Evolutionary conservation across 2,888 invertebrate genomes (phyloP), one percentile per base, ranked within the genome.

Genomic region (Lysandra bellargus): DNA sequence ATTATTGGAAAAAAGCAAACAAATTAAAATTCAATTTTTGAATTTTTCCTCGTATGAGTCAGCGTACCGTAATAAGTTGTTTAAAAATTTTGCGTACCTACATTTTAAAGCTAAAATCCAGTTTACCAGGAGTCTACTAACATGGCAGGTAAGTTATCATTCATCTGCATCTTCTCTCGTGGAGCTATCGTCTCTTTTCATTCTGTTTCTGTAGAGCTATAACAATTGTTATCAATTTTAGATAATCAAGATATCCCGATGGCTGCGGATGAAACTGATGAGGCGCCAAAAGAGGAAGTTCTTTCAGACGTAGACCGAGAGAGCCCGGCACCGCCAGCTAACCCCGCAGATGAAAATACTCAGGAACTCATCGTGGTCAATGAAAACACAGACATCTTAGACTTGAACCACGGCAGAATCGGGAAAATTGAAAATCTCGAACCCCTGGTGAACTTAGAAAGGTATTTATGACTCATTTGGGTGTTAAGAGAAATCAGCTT

Each of bases 351-450:
- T 53, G 91, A 88, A 79, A 90, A 93, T 14, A 88, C 95, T 0
- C 96, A 96, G 82, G 96, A 96, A 84, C 95, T 97, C 76, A 93
- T 96, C 73, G 93, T 96, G 60, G 95, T 97, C 60, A 96, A 97
- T 88, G 96, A 96, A 78, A 93, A 96, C 53, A 96, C 96, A 0
- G 92, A 94, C 84, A 96, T 97, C 85, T 90, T 99, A n/a, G 99
- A 99, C 88, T 95, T 99, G 82, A 98, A 98, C 90, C 99, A 99
- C 88, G 97, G 97, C 77, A 95, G 98, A 83, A 96, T 99, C 82
- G 97, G 96, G 2, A 97, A 97, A 88, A 95, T 99, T 81, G 97
- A 98, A 86, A 97, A 98, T 87, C 94, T 99, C 81, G 98, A 98
- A 86, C 96, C 96, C 0, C 91, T 99, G 40, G 95, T 93, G 61